phyloP scores from a whole-genome alignment of 2,888 invertebrate genomes.

The Spicauda simplicius region DNA sequence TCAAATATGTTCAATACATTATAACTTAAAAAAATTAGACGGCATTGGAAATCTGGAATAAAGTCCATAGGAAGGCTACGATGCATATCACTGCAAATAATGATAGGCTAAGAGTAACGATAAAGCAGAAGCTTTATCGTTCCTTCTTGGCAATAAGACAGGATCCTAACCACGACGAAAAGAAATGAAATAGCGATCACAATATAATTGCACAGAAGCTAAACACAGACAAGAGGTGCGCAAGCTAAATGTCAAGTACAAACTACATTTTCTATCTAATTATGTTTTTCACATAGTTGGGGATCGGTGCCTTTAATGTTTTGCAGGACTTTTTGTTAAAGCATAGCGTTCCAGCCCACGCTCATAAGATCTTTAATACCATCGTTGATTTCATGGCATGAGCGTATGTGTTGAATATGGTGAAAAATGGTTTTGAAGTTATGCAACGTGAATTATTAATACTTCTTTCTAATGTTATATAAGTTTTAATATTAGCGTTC shows the following conservation, averaged over 20 bases:
- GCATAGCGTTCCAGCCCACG: constrained; percentile 31
- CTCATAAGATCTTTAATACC: constrained; percentile 10
- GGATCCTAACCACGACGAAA: constrained; percentile 8
- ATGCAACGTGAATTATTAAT: no score
- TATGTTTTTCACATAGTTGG: constrained; percentile 41
- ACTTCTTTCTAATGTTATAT: no score
- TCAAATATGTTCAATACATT: no score
- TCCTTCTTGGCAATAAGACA: neutral
- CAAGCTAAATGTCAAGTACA: constrained; percentile 60
- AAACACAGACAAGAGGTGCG: constrained; percentile 41
- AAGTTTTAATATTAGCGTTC: no score
- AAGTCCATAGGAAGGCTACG: no score
- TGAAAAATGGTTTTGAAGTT: neutral
- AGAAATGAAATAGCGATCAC: constrained; percentile 37
- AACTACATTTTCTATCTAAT: constrained; percentile 52
- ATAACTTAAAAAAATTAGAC: no score
- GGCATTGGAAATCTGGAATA: no score
- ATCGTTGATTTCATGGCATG: constrained; percentile 17
- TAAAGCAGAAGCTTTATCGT: neutral
- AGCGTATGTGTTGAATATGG: neutral
- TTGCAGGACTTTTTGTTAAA: constrained; percentile 17
- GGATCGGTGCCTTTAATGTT: constrained; percentile 32
- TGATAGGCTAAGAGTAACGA: no score
- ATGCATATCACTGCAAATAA: no score
- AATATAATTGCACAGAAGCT: constrained; percentile 44